Conservation (phyloP, 2,113 vertebrate species). For the Tauraco erythrolophus region DNA sequence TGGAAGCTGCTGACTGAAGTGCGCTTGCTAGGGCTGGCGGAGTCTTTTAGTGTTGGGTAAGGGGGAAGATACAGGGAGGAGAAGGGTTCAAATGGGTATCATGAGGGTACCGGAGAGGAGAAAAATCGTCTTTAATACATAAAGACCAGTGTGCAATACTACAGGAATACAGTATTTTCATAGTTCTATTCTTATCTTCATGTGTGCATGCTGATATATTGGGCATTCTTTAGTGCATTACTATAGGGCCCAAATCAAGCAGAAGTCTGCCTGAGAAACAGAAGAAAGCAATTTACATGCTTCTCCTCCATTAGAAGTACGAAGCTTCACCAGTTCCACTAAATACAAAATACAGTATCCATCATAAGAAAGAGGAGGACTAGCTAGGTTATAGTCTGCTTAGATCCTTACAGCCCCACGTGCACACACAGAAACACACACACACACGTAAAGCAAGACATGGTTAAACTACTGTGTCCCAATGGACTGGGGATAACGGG, state of each 20-base stretch:
- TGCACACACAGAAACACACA: background rate
- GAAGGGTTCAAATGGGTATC: conserved; percentile 74
- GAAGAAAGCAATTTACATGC: background rate
- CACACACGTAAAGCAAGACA: conserved; percentile 32
- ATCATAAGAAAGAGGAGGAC: background rate
- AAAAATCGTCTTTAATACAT: conserved; percentile 80
- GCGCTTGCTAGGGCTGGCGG: conserved; percentile 96
- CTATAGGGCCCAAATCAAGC: background rate
- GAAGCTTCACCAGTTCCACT: background rate
- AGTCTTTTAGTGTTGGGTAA: conserved; percentile 85
- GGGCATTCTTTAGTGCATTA: background rate
- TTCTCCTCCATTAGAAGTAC: background rate
- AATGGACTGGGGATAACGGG: background rate
- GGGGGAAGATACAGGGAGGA: conserved; percentile 77
- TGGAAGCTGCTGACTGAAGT: conserved; percentile 99
- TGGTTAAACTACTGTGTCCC: background rate
- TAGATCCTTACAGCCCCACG: conserved; percentile 2
- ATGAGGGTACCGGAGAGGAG: conserved; percentile 76
- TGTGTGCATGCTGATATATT: background rate
- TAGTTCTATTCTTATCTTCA: background rate
- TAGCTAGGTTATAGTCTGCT: conserved; percentile 12
- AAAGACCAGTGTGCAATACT: conserved; percentile 76
- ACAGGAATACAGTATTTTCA: conserved; percentile 79
- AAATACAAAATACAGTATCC: conserved; percentile 66
- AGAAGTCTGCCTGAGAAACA: conserved; percentile 13